Evolutionary conservation across 2,888 invertebrate genomes (phyloP).

Genomic region (Oconnorella tubifera): DNA sequence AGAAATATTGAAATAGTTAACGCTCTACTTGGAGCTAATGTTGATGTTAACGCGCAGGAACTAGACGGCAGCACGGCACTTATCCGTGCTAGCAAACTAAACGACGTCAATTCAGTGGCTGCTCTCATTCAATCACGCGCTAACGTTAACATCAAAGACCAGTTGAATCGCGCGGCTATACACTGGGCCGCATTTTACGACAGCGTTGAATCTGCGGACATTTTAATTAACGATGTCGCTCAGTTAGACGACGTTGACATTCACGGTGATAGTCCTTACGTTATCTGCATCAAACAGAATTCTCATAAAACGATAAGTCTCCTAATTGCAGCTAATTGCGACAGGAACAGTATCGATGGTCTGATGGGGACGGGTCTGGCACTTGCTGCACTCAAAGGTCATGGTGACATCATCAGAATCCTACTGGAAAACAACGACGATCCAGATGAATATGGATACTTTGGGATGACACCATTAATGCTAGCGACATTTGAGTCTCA

Average conservation of each 20-base stretch:
- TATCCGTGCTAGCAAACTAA: constrained; percentile 16
- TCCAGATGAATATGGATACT: constrained; percentile 26
- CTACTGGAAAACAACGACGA: constrained; percentile 25
- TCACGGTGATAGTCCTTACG: constrained; percentile 19
- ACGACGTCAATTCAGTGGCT: background rate
- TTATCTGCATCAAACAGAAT: constrained; percentile 17
- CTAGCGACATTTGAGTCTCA: constrained; percentile 21
- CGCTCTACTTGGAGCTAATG: constrained; percentile 11
- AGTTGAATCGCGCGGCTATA: constrained; percentile 14
- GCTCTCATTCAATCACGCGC: constrained; percentile 16
- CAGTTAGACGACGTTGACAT: constrained; percentile 16
- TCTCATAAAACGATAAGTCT: background rate
- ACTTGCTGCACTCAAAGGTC: constrained; percentile 19
- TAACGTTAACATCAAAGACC: constrained; percentile 16
- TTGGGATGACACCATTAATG: constrained; percentile 27
- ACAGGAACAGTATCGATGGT: constrained; percentile 21
- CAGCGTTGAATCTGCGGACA: background rate
- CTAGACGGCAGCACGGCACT: constrained; percentile 18
- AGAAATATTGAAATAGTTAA: constrained; percentile 12
- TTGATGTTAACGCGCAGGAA: constrained; percentile 19
- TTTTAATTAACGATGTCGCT: constrained; percentile 17
- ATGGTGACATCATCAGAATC: constrained; percentile 11
- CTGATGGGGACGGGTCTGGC: constrained; percentile 26
- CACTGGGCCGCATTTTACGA: constrained; percentile 19
- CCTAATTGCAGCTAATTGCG: constrained; percentile 24